A percentile compares a stretch with the other conserved stretches of the same genome.
These are phyloP conservation scores for Notospermus geniculatus DNA, from an alignment of 1,140 invertebrate species.

Conservation along the genomic window DNA sequence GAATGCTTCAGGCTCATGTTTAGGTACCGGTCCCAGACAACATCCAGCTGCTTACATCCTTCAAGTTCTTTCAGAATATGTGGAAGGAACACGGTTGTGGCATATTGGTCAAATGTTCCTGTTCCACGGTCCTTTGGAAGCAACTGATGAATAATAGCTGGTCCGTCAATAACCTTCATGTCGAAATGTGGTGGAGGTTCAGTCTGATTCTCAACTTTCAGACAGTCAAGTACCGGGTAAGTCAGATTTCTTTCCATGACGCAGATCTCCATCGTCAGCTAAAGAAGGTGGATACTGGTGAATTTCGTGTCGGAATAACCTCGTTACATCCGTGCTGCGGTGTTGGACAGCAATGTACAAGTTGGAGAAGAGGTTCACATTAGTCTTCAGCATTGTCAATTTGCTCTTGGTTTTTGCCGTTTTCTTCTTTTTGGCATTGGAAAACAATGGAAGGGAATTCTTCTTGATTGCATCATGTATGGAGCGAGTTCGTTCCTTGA, in stretches of 20 bases:
- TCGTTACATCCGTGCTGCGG: constrained; percentile 14
- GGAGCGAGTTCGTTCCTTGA: neutral
- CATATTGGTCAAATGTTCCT: neutral
- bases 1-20: neutral
- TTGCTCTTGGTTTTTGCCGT: too few species aligned
- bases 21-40: constrained; percentile 14
- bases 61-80: neutral
- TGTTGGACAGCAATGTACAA: constrained; percentile 20
- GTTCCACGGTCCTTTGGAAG: neutral
- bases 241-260: too few species aligned
- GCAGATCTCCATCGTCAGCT: neutral
- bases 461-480: too few species aligned
- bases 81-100: constrained; percentile 9
- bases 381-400: too few species aligned
- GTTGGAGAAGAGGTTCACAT: constrained; percentile 20
- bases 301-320: constrained; percentile 24
- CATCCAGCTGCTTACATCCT: neutral
- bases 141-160: constrained; percentile 4
- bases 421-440: neutral
- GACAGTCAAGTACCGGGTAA: too few species aligned
- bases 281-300: constrained; percentile 16
- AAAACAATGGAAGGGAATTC: too few species aligned
- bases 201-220: too few species aligned
- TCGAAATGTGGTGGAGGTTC: too few species aligned
- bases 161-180: constrained; percentile 10